phyloP scores from a whole-genome alignment of 2,113 vertebrate species.

The Alligator mississippiensis region DNA sequence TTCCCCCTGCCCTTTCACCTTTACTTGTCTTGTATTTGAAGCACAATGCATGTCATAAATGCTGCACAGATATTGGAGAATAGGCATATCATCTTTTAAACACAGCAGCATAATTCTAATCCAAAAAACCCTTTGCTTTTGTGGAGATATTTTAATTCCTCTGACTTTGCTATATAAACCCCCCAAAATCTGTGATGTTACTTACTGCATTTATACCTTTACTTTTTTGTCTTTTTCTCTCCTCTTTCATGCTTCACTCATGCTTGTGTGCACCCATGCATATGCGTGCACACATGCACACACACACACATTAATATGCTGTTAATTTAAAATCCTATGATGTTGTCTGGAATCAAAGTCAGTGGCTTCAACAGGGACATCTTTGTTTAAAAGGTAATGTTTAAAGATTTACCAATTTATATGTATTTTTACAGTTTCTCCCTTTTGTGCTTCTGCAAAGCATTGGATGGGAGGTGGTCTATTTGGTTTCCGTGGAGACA shows the following conservation, averaged over 20 bases:
- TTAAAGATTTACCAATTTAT: slow-evolving; percentile 67
- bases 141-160: slow-evolving; percentile 52
- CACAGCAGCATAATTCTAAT: slow-evolving; percentile 60
- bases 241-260: background rate
- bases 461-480: slow-evolving; percentile 70
- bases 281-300: background rate
- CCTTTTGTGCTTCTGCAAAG: slow-evolving; percentile 38
- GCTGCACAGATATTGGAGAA: slow-evolving; percentile 50
- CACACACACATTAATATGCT: slow-evolving; percentile 47
- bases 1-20: slow-evolving; percentile 5
- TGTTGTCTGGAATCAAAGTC: slow-evolving; percentile 62
- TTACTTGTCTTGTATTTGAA: slow-evolving; percentile 39
- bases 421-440: slow-evolving; percentile 48
- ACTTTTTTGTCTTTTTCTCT: slow-evolving; percentile 43
- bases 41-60: background rate
- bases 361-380: slow-evolving; percentile 48
- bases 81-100: slow-evolving; percentile 56
- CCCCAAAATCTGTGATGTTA: slow-evolving; percentile 66
- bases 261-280: background rate
- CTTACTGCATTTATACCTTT: slow-evolving; percentile 73
- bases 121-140: slow-evolving; percentile 36
- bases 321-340: slow-evolving; percentile 61
- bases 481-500: slow-evolving; percentile 73
- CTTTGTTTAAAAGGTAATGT: slow-evolving; percentile 73
- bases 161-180: slow-evolving; percentile 47